phyloP scores from a whole-genome alignment of 2,113 vertebrate genomes.

The Seriola quinqueradiata region DNA sequence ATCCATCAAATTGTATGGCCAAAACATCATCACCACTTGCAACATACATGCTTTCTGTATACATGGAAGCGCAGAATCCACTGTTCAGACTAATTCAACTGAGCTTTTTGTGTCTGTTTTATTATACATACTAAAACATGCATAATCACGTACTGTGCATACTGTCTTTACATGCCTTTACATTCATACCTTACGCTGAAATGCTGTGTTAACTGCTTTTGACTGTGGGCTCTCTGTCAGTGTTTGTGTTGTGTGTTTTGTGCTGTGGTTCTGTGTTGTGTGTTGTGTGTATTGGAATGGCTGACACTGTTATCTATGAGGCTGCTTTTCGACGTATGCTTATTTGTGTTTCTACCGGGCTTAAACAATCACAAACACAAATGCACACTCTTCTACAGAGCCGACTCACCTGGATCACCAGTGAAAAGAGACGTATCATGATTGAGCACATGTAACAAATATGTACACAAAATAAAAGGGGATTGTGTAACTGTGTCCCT shows the following conservation, averaged over 20 bases:
- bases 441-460: constrained; percentile 26
- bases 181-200: constrained; percentile 58
- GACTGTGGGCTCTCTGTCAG: constrained; percentile 45
- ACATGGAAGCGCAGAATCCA: constrained; percentile 37
- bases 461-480: background rate
- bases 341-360: constrained; percentile 6
- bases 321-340: constrained; percentile 38
- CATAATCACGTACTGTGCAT: constrained; percentile 55
- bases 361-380: constrained; percentile 28
- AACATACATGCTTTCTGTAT: constrained; percentile 32
- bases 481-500: constrained; percentile 20
- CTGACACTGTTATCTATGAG: constrained; percentile 46
- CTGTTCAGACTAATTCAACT: constrained; percentile 43
- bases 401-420: constrained; percentile 12
- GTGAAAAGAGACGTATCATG: constrained; percentile 18
- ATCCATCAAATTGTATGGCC: constrained; percentile 38
- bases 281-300: constrained; percentile 60
- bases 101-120: constrained; percentile 59
- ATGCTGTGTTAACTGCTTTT: constrained; percentile 64
- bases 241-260: constrained; percentile 28
- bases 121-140: constrained; percentile 62
- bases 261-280: constrained; percentile 60
- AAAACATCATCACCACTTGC: constrained; percentile 5
- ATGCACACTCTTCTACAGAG: constrained; percentile 18
- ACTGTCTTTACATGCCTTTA: constrained; percentile 43